These are phyloP conservation scores for Grallaria varia DNA, from an alignment of 2,113 vertebrate genomes.

Conservation along the genomic window DNA sequence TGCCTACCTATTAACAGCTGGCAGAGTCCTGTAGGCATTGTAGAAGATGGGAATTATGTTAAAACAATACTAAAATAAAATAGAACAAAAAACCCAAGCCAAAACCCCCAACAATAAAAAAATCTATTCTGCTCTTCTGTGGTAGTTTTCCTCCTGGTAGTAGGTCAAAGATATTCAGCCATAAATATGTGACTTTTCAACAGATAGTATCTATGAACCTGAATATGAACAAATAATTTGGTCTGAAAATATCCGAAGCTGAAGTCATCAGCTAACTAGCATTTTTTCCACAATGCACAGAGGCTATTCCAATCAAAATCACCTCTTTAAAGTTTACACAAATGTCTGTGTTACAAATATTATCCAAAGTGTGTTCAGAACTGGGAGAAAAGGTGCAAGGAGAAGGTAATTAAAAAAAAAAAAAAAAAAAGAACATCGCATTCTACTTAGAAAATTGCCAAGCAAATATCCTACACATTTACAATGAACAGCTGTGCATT, in stretches of 20 bases:
- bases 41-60: background rate
- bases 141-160: background rate
- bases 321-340: background rate
- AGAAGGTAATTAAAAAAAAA: background rate
- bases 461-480: background rate
- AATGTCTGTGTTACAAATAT: background rate
- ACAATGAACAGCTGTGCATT: background rate
- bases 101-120: background rate
- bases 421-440: background rate
- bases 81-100: background rate
- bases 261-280: background rate
- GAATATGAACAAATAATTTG: background rate
- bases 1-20: conserved; percentile 41
- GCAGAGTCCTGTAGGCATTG: background rate
- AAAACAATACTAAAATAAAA: background rate
- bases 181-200: background rate
- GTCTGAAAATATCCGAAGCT: background rate
- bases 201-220: background rate
- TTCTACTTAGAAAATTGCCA: background rate
- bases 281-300: background rate
- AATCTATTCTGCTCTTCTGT: background rate
- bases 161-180: background rate
- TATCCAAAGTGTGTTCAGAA: background rate
- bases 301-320: background rate
- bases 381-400: background rate